A percentile compares a stretch with the other conserved stretches of the same genome.
Evolutionary conservation across 2,888 invertebrate species (phyloP).

Genomic region (Tenthredo mesomela): DNA sequence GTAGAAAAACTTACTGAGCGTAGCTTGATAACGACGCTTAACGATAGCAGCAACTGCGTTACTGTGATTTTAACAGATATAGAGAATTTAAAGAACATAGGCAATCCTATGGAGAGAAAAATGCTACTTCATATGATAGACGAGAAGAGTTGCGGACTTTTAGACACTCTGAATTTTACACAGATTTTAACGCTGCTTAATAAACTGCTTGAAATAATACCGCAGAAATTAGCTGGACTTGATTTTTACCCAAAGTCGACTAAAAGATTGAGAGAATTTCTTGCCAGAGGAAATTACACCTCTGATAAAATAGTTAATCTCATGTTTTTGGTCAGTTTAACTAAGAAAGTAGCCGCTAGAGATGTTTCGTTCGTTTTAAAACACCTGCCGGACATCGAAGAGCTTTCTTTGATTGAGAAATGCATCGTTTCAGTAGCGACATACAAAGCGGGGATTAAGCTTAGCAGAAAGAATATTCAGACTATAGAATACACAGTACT

Average conservation of each 20-base stretch:
- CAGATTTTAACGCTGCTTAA: slow-evolving; percentile 57
- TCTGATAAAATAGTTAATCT: slow-evolving; percentile 57
- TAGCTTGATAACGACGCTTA: neutral
- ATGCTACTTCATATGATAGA: slow-evolving; percentile 36
- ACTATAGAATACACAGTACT: slow-evolving; percentile 66
- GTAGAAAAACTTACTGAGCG: neutral
- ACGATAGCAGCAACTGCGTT: neutral
- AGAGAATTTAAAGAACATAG: neutral
- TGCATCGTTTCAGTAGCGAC: slow-evolving; percentile 20
- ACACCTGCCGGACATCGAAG: slow-evolving; percentile 56
- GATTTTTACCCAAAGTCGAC: slow-evolving; percentile 52
- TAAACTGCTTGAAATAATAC: slow-evolving; percentile 49
- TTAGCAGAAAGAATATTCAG: slow-evolving; percentile 50
- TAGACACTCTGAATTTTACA: slow-evolving; percentile 50
- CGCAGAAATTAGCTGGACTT: neutral
- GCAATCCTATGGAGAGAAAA: neutral
- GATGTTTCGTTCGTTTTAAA: slow-evolving; percentile 51
- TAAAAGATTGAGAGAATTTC: neutral
- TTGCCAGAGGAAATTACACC: slow-evolving; percentile 38
- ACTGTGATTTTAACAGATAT: neutral
- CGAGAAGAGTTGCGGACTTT: slow-evolving; percentile 49
- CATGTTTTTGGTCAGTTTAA: slow-evolving; percentile 57
- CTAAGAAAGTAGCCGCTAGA: slow-evolving; percentile 34
- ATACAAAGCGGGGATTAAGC: slow-evolving; percentile 55
- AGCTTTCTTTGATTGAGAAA: slow-evolving; percentile 50